Evolutionary conservation across 2,888 invertebrate genomes (phyloP).

Genomic region (Agrochola macilenta): DNA sequence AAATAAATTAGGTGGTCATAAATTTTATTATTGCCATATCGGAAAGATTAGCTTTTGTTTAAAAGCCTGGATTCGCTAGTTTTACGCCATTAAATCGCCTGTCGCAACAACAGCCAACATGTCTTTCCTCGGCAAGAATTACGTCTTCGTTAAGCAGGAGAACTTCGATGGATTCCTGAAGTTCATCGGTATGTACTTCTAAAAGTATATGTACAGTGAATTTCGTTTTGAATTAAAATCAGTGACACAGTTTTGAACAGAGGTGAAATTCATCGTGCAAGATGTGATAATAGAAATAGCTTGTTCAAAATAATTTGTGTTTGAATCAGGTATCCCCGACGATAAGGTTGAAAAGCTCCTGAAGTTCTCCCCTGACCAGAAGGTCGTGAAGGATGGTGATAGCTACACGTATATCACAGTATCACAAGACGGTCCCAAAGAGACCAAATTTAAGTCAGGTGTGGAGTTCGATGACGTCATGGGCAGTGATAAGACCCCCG

Average conservation of each 20-base stretch:
- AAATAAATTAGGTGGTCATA: neutral
- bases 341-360: constrained; percentile 4
- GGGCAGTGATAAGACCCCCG: constrained; percentile 45
- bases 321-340: constrained; percentile 10
- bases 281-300: neutral
- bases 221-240: neutral
- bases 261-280: neutral
- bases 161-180: constrained; percentile 73
- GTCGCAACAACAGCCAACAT: constrained; percentile 59
- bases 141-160: constrained; percentile 68
- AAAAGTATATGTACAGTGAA: neutral
- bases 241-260: neutral
- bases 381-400: constrained; percentile 72
- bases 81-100: neutral
- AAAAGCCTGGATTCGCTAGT: constrained; percentile 14
- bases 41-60: constrained; percentile 16
- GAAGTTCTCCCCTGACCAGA: constrained; percentile 60
- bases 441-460: constrained; percentile 73
- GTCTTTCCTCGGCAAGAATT: constrained; percentile 72
- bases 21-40: constrained; percentile 4
- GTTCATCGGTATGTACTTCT: constrained; percentile 66
- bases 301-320: neutral
- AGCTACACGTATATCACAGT: constrained; percentile 63
- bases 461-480: constrained; percentile 73
- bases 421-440: constrained; percentile 46